phyloP scores from a whole-genome alignment of 1,140 invertebrate species.

The Drosophila kurseongensis region DNA sequence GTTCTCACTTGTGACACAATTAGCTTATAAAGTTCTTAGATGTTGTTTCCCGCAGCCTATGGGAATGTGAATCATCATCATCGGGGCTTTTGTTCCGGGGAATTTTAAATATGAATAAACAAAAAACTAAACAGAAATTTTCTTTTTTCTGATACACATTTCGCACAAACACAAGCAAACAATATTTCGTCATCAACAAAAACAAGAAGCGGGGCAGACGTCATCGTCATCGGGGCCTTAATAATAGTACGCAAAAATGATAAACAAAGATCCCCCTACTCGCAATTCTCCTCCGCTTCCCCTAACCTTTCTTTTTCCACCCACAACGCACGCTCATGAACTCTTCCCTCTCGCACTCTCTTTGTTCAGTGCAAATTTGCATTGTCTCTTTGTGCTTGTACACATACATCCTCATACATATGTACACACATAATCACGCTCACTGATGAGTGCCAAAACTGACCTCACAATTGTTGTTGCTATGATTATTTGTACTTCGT shows the following conservation, averaged over 20 bases:
- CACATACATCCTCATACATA: not conserved
- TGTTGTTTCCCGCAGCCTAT: slow-evolving; percentile 8
- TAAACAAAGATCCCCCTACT: slow-evolving; percentile 35
- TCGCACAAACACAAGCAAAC: slow-evolving; percentile 11
- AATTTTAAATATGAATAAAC: slow-evolving; percentile 11
- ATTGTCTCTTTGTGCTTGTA: slow-evolving; percentile 32
- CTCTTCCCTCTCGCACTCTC: slow-evolving; percentile 19
- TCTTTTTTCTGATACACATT: slow-evolving; percentile 7
- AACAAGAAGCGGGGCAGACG: slow-evolving; percentile 2
- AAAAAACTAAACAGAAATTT: not conserved
- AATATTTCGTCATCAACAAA: slow-evolving; percentile 6
- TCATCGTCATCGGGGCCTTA: slow-evolving; percentile 10
- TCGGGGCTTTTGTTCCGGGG: not conserved
- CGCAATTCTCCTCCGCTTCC: not conserved
- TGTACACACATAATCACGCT: slow-evolving; percentile 14
- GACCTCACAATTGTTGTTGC: slow-evolving; percentile 46
- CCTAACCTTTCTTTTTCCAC: not conserved
- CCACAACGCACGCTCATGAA: slow-evolving; percentile 13
- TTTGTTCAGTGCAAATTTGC: slow-evolving; percentile 43
- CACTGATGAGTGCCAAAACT: slow-evolving; percentile 45
- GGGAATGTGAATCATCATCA: slow-evolving; percentile 18
- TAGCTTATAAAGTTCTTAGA: slow-evolving; percentile 3
- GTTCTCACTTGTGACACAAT: slow-evolving; percentile 1
- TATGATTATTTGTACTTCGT: slow-evolving; percentile 4
- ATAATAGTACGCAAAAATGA: slow-evolving; percentile 34